Evolutionary conservation across 2,888 invertebrate genomes (phyloP), one percentile per base, ranked within the genome.

Genomic region (Dicroscelio sp.): DNA sequence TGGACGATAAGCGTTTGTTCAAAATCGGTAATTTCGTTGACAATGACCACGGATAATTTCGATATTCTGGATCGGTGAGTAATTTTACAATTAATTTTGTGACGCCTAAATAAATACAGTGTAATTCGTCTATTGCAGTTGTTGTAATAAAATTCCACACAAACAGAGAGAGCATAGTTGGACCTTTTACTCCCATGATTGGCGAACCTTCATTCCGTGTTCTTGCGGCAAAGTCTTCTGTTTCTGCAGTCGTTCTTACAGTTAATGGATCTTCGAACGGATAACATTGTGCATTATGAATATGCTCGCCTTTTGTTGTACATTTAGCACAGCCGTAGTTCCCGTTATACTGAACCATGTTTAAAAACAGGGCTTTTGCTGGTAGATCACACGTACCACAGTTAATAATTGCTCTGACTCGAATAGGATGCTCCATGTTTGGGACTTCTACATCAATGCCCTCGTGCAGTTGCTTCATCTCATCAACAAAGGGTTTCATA

Each of bases 61-160:
- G 20, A 55, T 43, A 73, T 63, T 82, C 33, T n/a, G 78, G 10
- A 31, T 83, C 52, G 23, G 93, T 92, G 23, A 73, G 91, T 43
- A 93, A 79, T 25, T 6, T 31, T 31, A 93, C 52, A 6, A 91
- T 30, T 30, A 79, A 87, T 80, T 90, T 90, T 4, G 86, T 75
- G 10, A 92, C 88, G 6, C 92, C 88, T 27, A 91, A 79, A 76
- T 83, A 93, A 38, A 92, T 79, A 58, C 90, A 91, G 60, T 94
- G 92, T 88, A 94, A 92, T 1, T 71, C 63, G 69, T 93, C 92
- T 4, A 92, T 60, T 2, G 82, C 85, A 6, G 88, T 92, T 1
- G 92, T 87, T 25, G 52, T 23, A 27, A 92, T 86, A 63, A 83
- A 89, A 79, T 94, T 76, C 27, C 69, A 73, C n/a, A 86, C 78